Base-by-base conservation (phyloP, 2,888 invertebrate genomes). In the Stegophylla sp. region DNA sequence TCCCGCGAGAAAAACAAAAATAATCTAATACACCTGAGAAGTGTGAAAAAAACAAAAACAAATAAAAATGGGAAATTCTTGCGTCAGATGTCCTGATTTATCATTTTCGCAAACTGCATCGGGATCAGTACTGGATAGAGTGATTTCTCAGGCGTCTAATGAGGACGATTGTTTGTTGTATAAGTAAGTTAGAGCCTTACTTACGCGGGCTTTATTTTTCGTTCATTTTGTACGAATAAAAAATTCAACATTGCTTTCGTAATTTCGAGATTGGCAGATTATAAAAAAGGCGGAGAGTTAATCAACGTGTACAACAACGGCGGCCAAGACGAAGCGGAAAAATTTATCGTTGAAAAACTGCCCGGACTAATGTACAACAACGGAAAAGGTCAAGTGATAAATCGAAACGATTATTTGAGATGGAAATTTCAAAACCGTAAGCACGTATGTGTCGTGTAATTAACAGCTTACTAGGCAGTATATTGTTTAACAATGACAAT, bases 391-490 rank as follows among this genome's bases (percentile, higher is more conserved):
- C 91, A 94, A 85, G 89, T 91, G 79, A 94, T 96, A 85, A 95
- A 95, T 87, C 89, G 95, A 41, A 93, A 95, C 0, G 96, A 96
- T 86, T 95, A 95, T 85, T 87, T 96, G 17, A 89, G 95, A 34
- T 96, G 96, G 96, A 95, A 95, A 87, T 95, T 93, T 86, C 89
- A 95, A 48, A 94, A 95, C 85, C 91, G 92, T 85, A 92, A 93
- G 84, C 92, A 93, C 88, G 93, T 91, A 9, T 73, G 72, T 34
- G 7, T 13, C 23, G 3, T 69, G 3, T 13, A 7, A 34, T 34
- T n/a, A n/a, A n/a, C n/a, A n/a, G n/a, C n/a, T n/a, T n/a, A n/a
- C n/a, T n/a, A n/a, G n/a, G n/a, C n/a, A n/a, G n/a, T n/a, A n/a
- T n/a, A n/a, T n/a, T n/a, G n/a, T n/a, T n/a, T n/a, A 17, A n/a